These are phyloP conservation scores for Branchellion lobata DNA, from an alignment of 2,888 invertebrate genomes.

Conservation along the genomic window DNA sequence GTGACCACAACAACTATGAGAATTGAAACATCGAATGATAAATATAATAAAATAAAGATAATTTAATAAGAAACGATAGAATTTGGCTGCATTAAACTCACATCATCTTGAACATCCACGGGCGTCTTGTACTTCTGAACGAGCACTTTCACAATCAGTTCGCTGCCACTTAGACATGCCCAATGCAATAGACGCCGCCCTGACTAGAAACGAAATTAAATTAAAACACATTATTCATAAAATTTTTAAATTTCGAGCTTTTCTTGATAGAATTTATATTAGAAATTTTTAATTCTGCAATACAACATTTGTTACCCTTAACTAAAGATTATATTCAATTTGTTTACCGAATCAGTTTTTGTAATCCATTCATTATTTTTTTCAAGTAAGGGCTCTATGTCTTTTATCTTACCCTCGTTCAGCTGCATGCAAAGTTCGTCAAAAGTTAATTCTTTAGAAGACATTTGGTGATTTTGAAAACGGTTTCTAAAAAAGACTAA, in stretches of 20 bases:
- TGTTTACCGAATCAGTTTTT: conserved; percentile 9
- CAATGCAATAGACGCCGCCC: conserved; percentile 31
- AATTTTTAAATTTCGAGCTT: too few relatives aligned
- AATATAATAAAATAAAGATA: neutral
- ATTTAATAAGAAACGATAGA: too few relatives aligned
- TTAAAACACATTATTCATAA: neutral
- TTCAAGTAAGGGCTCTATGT: neutral
- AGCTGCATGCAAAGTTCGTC: conserved; percentile 10
- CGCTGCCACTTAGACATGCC: conserved; percentile 26
- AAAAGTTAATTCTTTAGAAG: neutral
- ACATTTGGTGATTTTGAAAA: neutral
- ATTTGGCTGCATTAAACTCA: too few relatives aligned
- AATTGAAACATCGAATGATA: neutral
- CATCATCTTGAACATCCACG: conserved; percentile 33
- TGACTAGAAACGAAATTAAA: conserved; percentile 9
- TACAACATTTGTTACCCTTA: too few relatives aligned
- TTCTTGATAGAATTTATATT: too few relatives aligned
- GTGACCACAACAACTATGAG: conserved; percentile 30
- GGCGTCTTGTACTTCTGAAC: neutral
- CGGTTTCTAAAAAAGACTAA: too few relatives aligned
- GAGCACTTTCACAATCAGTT: conserved; percentile 8
- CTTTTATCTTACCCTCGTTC: neutral
- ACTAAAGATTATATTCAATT: too few relatives aligned
- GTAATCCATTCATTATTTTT: neutral
- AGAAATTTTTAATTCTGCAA: too few relatives aligned